phyloP scores from a whole-genome alignment of 2,797 vertebrate species.

The Rhinichthys osculus region DNA sequence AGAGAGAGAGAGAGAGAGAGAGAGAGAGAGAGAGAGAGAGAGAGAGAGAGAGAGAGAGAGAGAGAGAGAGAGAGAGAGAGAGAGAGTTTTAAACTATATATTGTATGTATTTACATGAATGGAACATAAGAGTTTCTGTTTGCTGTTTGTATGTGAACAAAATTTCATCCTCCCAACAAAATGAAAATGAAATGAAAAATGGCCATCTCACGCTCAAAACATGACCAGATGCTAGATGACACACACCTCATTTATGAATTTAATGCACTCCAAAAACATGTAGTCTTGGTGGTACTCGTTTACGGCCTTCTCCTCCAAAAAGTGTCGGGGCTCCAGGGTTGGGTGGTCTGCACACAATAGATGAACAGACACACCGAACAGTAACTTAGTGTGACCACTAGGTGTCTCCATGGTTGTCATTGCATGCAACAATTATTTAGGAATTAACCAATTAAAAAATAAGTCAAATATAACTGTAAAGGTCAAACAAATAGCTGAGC shows the following conservation, averaged over 20 bases:
- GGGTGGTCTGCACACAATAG: constrained; percentile 83
- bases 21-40: constrained; percentile 1
- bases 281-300: constrained; percentile 93
- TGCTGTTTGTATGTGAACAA: constrained; percentile 7
- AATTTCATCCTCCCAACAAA: not conserved
- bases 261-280: constrained; percentile 96
- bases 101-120: not conserved
- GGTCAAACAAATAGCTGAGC: not conserved
- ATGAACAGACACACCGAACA: not conserved
- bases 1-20: constrained; percentile 25
- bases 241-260: constrained; percentile 97
- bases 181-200: not conserved
- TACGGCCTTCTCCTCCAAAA: constrained; percentile 92
- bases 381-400: constrained; percentile 46
- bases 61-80: too few species aligned
- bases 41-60: too few species aligned
- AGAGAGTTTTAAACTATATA: constrained; percentile 3
- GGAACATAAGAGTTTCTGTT: not conserved
- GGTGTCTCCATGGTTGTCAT: constrained; percentile 46
- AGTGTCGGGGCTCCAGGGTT: constrained; percentile 90
- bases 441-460: too few species aligned
- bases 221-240: not conserved
- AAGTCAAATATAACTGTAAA: too few species aligned
- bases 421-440: not conserved
- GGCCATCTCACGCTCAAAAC: not conserved